Evolutionary conservation across 2,113 vertebrate species (phyloP).

Genomic region (Callorhinus ursinus): DNA sequence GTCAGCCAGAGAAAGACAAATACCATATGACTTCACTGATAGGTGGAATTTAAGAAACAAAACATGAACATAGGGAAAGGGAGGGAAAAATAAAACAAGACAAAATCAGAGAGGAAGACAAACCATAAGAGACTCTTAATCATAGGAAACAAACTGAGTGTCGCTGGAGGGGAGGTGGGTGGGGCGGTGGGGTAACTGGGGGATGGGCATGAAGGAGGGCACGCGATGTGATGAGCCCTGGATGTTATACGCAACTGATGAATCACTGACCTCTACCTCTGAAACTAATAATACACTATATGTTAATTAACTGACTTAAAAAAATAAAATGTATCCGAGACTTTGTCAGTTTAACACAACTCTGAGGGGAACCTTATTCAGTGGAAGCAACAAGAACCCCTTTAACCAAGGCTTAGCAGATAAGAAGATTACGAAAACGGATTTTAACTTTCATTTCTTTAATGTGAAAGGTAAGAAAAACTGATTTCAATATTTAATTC

Average conservation of each 20-base stretch:
- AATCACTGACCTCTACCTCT: not conserved
- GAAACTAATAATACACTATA: not conserved
- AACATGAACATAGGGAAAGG: not conserved
- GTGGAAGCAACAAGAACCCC: not conserved
- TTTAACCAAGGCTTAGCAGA: not conserved
- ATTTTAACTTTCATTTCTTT: not conserved
- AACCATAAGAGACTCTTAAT: not conserved
- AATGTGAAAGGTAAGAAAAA: not conserved
- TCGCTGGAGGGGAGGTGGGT: not conserved
- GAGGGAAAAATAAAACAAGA: not conserved
- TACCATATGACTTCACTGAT: not conserved
- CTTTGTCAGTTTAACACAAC: not conserved
- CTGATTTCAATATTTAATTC: not conserved
- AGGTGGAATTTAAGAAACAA: not conserved
- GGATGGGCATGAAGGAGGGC: not conserved
- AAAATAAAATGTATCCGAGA: not conserved
- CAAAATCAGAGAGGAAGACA: not conserved
- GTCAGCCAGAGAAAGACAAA: not conserved
- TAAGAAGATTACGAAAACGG: not conserved
- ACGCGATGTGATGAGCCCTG: fast-evolving
- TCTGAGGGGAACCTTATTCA: not conserved
- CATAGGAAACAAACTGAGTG: not conserved
- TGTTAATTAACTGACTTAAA: not conserved
- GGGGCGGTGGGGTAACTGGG: not conserved
- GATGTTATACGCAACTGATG: not conserved